Conservation (phyloP, 2,888 invertebrate species). For the Tachina fera region DNA sequence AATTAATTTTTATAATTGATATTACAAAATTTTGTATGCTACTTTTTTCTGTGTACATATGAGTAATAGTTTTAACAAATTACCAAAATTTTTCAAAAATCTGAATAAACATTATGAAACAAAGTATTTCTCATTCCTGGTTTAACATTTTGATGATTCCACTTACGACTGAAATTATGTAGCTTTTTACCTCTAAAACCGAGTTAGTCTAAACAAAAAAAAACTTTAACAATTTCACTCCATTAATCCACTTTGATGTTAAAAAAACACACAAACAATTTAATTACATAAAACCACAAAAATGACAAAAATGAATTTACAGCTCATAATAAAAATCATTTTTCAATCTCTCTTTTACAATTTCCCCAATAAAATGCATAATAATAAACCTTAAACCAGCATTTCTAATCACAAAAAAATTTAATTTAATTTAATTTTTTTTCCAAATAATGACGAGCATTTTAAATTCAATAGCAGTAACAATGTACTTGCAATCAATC, state of each 20-base stretch:
- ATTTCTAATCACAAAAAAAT: background rate
- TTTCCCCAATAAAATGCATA: background rate
- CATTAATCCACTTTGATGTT: no score
- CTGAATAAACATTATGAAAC: background rate
- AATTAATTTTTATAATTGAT: no score
- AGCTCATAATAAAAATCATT: background rate
- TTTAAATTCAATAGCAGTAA: constrained; percentile 10
- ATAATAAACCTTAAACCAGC: background rate
- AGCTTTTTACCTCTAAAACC: no score
- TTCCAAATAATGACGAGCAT: background rate
- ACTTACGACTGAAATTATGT: no score
- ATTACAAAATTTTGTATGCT: no score
- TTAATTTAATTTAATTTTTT: constrained; percentile 2
- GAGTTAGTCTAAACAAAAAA: no score
- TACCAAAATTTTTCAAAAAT: no score
- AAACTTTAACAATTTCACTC: no score
- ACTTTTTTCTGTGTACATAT: no score
- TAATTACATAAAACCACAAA: background rate
- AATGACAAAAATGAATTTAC: background rate
- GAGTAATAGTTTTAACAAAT: background rate
- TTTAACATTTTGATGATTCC: no score
- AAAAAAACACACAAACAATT: no score
- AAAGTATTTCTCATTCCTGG: no score
- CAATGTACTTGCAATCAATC: background rate
- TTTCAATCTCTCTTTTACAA: background rate